These are phyloP conservation scores for Hydrozoanthus gracilis DNA, from an alignment of 92 coral and sea anemone genomes.

Conservation along the genomic window DNA sequence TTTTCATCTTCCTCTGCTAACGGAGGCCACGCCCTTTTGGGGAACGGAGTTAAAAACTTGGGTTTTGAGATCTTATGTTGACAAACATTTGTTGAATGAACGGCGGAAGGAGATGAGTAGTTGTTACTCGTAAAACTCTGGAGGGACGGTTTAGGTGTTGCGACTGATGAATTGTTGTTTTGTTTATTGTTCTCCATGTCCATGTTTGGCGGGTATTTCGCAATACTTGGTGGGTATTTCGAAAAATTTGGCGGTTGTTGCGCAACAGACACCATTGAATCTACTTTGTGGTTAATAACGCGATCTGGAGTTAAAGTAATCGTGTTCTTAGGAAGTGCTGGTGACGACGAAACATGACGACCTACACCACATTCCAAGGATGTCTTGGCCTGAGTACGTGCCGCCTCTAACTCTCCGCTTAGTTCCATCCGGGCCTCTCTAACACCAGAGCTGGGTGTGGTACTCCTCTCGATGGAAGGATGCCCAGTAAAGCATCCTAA, in stretches of 20 bases:
- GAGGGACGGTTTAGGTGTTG: neutral
- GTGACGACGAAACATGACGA: no score
- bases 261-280: neutral
- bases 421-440: slow-evolving; percentile 61
- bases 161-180: neutral
- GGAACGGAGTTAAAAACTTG: slow-evolving; percentile 37
- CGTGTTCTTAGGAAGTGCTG: neutral
- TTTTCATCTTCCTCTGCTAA: neutral
- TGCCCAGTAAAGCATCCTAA: neutral
- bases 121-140: neutral
- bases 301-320: neutral
- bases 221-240: no score
- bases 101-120: neutral
- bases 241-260: slow-evolving; percentile 2
- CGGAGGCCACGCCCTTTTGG: slow-evolving; percentile 17
- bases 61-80: slow-evolving; percentile 9
- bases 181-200: neutral
- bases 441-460: slow-evolving; percentile 20
- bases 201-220: neutral
- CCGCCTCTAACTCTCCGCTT: slow-evolving; percentile 62
- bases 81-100: neutral
- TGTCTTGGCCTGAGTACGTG: slow-evolving; percentile 22
- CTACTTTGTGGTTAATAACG: neutral
- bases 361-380: neutral
- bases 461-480: neutral